Evolutionary conservation across 1,140 invertebrate species (phyloP).

Genomic region (Drosophila dunni): DNA sequence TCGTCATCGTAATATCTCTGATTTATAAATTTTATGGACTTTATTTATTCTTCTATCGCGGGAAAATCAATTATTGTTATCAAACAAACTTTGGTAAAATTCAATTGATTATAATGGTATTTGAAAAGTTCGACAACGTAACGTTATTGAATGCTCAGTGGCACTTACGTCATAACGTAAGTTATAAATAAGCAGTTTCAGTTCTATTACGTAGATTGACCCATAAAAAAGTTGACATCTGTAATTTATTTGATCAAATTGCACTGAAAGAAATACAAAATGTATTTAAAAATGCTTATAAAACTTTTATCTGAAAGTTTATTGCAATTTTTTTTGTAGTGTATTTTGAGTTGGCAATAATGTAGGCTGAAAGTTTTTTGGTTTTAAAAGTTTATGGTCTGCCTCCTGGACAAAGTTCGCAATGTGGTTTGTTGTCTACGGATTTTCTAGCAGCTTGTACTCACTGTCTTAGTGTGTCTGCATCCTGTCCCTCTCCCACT

Average conservation of each 20-base stretch:
- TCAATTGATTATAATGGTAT: conserved; percentile 7
- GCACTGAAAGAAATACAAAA: neutral
- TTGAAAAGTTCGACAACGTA: conserved; percentile 3
- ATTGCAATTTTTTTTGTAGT: conserved; percentile 7
- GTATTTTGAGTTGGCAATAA: conserved; percentile 9
- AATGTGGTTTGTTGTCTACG: conserved; percentile 42
- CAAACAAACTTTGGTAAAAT: conserved; percentile 3
- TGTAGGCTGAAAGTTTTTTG: conserved; percentile 24
- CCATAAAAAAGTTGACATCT: conserved; percentile 34
- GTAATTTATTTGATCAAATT: conserved; percentile 17
- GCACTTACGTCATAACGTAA: conserved; percentile 21
- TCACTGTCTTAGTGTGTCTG: conserved; percentile 2
- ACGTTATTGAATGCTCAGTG: conserved; percentile 26
- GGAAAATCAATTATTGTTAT: neutral
- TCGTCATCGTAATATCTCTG: neutral
- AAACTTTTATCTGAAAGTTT: neutral
- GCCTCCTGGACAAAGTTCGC: conserved; percentile 41
- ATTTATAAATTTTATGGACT: neutral
- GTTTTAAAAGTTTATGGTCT: conserved; percentile 34
- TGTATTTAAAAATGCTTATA: neutral
- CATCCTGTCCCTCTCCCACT: neutral
- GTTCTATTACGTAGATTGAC: conserved; percentile 28
- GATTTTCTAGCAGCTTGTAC: conserved; percentile 41
- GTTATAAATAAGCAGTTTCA: conserved; percentile 9
- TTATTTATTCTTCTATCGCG: neutral